Conservation (phyloP, 2,113 vertebrate species). For the Pelobates fuscus region DNA sequence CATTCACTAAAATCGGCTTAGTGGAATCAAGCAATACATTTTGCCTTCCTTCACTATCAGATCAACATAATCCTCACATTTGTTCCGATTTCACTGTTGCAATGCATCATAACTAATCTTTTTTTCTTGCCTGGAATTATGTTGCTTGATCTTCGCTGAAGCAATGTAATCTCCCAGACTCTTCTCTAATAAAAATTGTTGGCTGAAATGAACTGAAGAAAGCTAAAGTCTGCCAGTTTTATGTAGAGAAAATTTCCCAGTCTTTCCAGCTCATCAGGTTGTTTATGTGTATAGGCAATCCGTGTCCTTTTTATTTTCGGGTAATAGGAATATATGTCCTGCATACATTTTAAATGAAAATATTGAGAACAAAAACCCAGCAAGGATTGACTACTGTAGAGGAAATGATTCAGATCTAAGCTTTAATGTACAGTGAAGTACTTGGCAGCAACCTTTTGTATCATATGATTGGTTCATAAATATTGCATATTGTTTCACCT, state of each 20-base stretch:
- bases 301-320: slow-evolving; percentile 9
- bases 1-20: slow-evolving; percentile 37
- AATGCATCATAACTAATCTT: slow-evolving; percentile 47
- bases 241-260: slow-evolving; percentile 22
- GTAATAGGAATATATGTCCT: slow-evolving; percentile 25
- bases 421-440: slow-evolving; percentile 20
- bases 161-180: slow-evolving; percentile 46
- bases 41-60: slow-evolving; percentile 41
- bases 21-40: slow-evolving; percentile 44
- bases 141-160: slow-evolving; percentile 46
- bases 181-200: slow-evolving; percentile 47
- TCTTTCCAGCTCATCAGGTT: slow-evolving; percentile 2
- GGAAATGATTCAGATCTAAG: slow-evolving; percentile 29
- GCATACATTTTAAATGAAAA: background rate
- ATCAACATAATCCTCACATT: slow-evolving; percentile 43
- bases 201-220: slow-evolving; percentile 44
- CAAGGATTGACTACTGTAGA: slow-evolving; percentile 25
- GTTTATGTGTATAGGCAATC: background rate
- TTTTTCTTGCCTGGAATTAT: slow-evolving; percentile 41
- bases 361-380: slow-evolving; percentile 8
- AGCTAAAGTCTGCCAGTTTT: slow-evolving; percentile 21
- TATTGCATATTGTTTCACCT: slow-evolving; percentile 24
- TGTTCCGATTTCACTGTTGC: slow-evolving; percentile 37
- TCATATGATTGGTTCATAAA: slow-evolving; percentile 13
- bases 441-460: slow-evolving; percentile 20